Conservation (phyloP, 1,140 invertebrate genomes). For the Drosophila ogumai region DNA sequence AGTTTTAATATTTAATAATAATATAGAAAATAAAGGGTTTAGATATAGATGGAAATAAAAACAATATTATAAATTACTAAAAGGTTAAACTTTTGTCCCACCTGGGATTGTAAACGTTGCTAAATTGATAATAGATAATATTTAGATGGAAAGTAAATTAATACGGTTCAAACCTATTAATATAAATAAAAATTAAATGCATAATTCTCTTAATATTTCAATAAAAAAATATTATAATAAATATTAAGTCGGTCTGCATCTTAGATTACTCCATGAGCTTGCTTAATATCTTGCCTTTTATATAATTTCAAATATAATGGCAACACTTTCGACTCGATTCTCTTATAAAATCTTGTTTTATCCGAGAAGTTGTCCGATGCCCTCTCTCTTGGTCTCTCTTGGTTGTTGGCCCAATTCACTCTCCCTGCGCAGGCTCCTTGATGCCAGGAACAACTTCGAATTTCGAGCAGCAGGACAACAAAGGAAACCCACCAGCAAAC, state of each 20-base stretch:
- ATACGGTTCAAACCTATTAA: neutral
- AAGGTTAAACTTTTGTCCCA: too few species aligned
- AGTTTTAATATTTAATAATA: too few species aligned
- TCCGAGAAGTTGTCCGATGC: neutral
- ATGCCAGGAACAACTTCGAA: slow-evolving; percentile 37
- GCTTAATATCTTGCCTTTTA: neutral
- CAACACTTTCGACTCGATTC: slow-evolving; percentile 7
- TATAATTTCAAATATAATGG: slow-evolving; percentile 37
- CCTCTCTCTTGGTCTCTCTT: neutral
- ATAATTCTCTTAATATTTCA: neutral
- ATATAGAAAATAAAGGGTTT: too few species aligned
- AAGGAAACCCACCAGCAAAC: slow-evolving; percentile 22
- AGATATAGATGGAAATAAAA: neutral
- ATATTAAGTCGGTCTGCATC: neutral
- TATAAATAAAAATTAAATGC: too few species aligned
- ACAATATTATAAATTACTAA: neutral
- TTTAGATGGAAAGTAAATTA: too few species aligned
- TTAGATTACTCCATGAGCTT: neutral
- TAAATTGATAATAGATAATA: too few species aligned
- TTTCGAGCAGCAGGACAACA: slow-evolving; percentile 42
- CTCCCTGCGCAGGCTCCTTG: slow-evolving; percentile 10
- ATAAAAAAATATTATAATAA: neutral
- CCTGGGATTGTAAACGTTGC: too few species aligned
- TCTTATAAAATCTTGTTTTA: slow-evolving; percentile 21
- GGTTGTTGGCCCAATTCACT: neutral